Evolutionary conservation across 2,888 invertebrate genomes (phyloP).

Genomic region (Drosophila siamana): DNA sequence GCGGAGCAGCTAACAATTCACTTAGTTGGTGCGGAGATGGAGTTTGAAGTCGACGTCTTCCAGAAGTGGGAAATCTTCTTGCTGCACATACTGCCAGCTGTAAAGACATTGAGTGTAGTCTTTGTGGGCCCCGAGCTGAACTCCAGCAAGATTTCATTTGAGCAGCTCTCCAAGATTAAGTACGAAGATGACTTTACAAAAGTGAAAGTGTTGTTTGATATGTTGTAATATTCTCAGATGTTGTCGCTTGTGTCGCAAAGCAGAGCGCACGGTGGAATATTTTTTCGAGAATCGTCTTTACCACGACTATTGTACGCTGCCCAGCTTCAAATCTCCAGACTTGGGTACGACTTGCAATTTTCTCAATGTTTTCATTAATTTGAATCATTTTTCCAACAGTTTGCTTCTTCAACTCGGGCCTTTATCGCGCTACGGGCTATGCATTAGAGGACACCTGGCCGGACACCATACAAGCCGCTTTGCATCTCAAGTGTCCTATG

Average conservation of each 20-base stretch:
- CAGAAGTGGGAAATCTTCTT: constrained; percentile 91
- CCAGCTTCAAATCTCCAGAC: constrained; percentile 86
- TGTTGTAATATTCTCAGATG: constrained; percentile 82
- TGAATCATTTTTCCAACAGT: constrained; percentile 84
- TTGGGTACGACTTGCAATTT: constrained; percentile 84
- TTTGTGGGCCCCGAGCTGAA: constrained; percentile 89
- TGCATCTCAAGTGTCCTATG: constrained; percentile 87
- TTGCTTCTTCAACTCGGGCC: constrained; percentile 90
- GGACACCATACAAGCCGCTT: constrained; percentile 87
- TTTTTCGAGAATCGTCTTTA: constrained; percentile 86
- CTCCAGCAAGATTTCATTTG: constrained; percentile 87
- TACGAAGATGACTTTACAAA: constrained; percentile 64
- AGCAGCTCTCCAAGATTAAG: constrained; percentile 87
- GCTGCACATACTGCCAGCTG: constrained; percentile 88
- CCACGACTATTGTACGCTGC: constrained; percentile 85
- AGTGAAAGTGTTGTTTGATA: neutral
- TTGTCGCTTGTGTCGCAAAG: constrained; percentile 86
- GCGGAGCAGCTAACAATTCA: constrained; percentile 80
- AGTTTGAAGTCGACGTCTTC: constrained; percentile 89
- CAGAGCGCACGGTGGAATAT: constrained; percentile 86
- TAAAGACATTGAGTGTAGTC: constrained; percentile 87
- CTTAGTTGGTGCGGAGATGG: constrained; percentile 88
- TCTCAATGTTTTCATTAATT: neutral
- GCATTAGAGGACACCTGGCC: constrained; percentile 89
- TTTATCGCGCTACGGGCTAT: constrained; percentile 89